Base-by-base conservation (phyloP, 2,797 vertebrate species). In the Phrynocephalus guinanensis region DNA sequence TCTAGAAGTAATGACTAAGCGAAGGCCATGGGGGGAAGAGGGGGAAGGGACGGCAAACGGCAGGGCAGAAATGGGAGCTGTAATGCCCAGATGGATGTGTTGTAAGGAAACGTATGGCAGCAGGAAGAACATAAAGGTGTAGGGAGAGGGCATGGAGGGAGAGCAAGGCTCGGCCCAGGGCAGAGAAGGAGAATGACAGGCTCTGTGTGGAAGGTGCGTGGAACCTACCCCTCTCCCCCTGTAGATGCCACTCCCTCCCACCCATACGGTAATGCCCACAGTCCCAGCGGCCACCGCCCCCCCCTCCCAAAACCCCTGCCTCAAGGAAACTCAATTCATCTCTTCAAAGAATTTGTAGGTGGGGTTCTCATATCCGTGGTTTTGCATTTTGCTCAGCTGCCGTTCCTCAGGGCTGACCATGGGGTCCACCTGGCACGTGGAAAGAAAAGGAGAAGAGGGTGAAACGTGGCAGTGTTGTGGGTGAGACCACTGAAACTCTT, bases 341-440 rank as follows among this genome's bases (percentile, higher is more conserved):
- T 97, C 97, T 91, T 98, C 97, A 71, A 98, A 96, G 95, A 97
- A 98, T 96, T 97, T 97, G 95, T 98, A 98, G 83, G 97, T 97
- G 79, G 97, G 97, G 91, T 98, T 98, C 93, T 98, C 97, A 0
- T 98, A 98, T 92, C 97, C 97, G 0, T 97, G 97, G 86, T 96
- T 98, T 95, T 99, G 98, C 96, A 99, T 98, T 96, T 98, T 98
- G 92, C 96, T 98, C 90, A 98, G 97, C 95, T 99, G 98, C 87
- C 97, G 96, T 83, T 97, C 97, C 91, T 97, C 97, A 1, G 97
- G 96, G 90, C 95, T 97, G 85, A 97, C 92, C 96, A 97, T 97
- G 76, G 97, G 97, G 91, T 98, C 97, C 83, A 98, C 97, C 97
- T 98, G 95, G 88, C 79, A 9, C 0, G 22, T 11, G 13, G 18